A percentile compares a stretch with the other conserved stretches of the same genome.
phyloP scores from a whole-genome alignment of 2,888 invertebrate genomes.

The Synanthedon andrenaeformis region DNA sequence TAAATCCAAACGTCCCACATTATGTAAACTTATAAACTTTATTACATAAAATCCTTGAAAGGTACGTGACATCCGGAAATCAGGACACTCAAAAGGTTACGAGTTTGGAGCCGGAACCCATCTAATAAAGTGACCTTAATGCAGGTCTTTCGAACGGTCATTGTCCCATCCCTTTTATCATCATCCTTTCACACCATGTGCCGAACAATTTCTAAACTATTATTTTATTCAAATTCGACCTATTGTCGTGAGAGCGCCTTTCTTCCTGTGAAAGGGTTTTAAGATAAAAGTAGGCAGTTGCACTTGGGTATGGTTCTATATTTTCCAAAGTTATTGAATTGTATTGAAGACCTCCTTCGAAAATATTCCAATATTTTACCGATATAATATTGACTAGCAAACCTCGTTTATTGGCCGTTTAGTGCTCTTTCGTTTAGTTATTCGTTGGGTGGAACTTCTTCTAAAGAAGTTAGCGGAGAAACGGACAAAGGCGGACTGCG shows the following conservation, averaged over 20 bases:
- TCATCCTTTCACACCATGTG: conserved; percentile 26
- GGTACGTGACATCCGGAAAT: neutral
- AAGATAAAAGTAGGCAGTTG: no score
- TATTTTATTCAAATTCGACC: conserved; percentile 55
- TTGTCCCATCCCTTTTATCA: conserved; percentile 20
- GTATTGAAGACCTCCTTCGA: no score
- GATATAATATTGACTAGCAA: no score
- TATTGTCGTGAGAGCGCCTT: conserved; percentile 28
- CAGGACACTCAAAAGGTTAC: neutral
- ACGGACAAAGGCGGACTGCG: no score
- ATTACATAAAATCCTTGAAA: neutral
- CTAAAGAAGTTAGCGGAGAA: no score
- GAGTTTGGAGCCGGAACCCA: conserved; percentile 5
- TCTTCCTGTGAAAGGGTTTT: conserved; percentile 21
- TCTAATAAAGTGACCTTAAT: conserved; percentile 33
- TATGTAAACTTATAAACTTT: neutral
- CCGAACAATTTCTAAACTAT: conserved; percentile 41
- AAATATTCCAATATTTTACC: no score
- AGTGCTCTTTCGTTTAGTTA: no score
- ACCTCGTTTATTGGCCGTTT: no score
- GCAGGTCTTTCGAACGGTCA: conserved; percentile 22
- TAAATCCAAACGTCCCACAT: neutral
- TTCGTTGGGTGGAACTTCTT: no score
- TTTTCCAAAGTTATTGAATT: no score
- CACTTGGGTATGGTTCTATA: no score